Evolutionary conservation across 2,113 vertebrate species (phyloP).

Genomic region (Chaenocephalus aceratus): DNA sequence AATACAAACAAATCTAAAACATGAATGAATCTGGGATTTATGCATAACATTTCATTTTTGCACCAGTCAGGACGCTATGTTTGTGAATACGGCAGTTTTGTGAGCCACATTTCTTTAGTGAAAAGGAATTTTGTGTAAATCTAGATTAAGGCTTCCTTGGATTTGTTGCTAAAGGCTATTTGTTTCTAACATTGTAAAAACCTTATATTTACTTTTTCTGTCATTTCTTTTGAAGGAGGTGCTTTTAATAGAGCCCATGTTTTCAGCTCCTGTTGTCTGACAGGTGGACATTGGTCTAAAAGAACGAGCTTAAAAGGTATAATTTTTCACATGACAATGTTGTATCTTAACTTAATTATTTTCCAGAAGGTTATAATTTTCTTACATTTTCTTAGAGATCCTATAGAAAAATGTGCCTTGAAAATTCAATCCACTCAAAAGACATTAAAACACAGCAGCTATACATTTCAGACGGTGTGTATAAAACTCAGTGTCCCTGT

Average conservation of each 20-base stretch:
- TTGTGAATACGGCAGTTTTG: too few relatives aligned
- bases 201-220: constrained; percentile 27
- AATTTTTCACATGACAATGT: constrained; percentile 21
- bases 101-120: too few relatives aligned
- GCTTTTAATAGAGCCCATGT: constrained; percentile 8
- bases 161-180: not conserved
- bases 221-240: constrained; percentile 29
- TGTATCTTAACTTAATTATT: constrained; percentile 18
- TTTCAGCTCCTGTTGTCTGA: constrained; percentile 21
- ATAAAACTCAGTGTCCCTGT: not conserved
- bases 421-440: constrained; percentile 20
- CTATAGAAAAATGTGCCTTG: not conserved
- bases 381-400: constrained; percentile 2
- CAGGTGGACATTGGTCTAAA: constrained; percentile 6
- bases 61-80: too few relatives aligned
- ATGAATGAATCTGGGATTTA: too few relatives aligned
- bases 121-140: too few relatives aligned
- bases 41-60: too few relatives aligned
- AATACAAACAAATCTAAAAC: too few relatives aligned
- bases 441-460: constrained; percentile 6
- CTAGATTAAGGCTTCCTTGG: too few relatives aligned
- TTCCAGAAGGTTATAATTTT: not conserved
- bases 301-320: constrained; percentile 1
- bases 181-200: constrained; percentile 2
- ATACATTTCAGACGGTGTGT: not conserved